These are phyloP conservation scores for Bubo bubo DNA, from an alignment of 2,113 vertebrate species.

Conservation along the genomic window DNA sequence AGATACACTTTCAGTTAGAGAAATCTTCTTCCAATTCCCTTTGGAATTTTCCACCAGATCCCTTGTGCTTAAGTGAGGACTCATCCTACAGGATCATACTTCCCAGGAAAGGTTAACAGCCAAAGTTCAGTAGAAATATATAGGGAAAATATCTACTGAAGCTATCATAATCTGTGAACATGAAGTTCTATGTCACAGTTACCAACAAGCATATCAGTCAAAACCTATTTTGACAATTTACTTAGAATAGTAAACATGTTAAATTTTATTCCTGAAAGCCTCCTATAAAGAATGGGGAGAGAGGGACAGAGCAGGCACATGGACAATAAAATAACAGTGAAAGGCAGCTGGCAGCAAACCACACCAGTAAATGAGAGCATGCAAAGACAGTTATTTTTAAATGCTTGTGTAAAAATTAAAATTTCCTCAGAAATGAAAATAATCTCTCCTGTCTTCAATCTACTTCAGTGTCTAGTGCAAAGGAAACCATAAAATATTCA, in stretches of 20 bases:
- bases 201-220: background rate
- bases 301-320: background rate
- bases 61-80: background rate
- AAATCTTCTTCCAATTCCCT: background rate
- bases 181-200: background rate
- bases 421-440: background rate
- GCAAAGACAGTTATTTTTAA: background rate
- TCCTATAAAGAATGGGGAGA: background rate
- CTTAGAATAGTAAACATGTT: background rate
- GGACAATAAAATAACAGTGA: background rate
- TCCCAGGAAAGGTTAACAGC: background rate
- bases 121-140: background rate
- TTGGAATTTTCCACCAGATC: background rate
- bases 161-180: background rate
- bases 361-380: background rate
- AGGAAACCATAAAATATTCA: background rate
- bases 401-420: background rate
- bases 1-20: rapidly evolving
- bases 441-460: rapidly evolving
- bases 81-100: background rate
- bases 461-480: background rate
- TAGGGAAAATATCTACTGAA: background rate
- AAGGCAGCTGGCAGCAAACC: background rate
- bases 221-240: background rate
- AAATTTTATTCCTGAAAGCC: background rate